phyloP scores from a whole-genome alignment of 2,797 vertebrate species.

The Acrocephalus scirpaceus region DNA sequence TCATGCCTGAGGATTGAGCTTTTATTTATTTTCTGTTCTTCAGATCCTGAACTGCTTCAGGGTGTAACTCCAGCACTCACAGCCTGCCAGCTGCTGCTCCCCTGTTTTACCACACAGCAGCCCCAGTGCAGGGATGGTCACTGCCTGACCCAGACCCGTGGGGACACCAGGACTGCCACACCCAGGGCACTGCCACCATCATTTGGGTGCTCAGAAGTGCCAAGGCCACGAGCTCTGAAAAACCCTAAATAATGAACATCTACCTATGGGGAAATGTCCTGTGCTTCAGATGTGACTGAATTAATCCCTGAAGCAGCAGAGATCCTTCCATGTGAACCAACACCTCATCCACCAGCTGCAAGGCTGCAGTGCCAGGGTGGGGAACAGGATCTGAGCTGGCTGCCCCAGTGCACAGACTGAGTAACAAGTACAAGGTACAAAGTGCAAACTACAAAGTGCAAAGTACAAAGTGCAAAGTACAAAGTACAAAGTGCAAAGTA shows the following conservation, averaged over 20 bases:
- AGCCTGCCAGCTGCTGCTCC: background rate
- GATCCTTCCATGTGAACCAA: background rate
- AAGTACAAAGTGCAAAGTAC: too few species aligned
- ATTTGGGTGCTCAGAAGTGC: background rate
- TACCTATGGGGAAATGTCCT: background rate
- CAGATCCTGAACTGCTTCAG: background rate
- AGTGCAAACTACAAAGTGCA: too few species aligned
- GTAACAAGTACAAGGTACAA: too few species aligned
- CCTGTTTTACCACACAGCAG: background rate
- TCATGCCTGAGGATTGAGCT: too few species aligned
- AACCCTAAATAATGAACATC: background rate
- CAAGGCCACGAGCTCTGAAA: background rate
- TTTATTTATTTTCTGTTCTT: too few species aligned
- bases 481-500: too few species aligned
- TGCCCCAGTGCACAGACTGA: background rate
- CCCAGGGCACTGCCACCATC: background rate
- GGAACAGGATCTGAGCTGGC: background rate
- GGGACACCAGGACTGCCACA: background rate
- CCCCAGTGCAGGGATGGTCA: background rate
- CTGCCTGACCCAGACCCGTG: fast-evolving
- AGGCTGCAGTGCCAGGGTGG: background rate
- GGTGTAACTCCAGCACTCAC: background rate
- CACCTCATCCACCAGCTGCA: background rate
- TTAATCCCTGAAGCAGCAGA: background rate
- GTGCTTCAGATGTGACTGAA: background rate